Conservation (phyloP, 1,140 invertebrate genomes). For the Asbolus verrucosus region DNA sequence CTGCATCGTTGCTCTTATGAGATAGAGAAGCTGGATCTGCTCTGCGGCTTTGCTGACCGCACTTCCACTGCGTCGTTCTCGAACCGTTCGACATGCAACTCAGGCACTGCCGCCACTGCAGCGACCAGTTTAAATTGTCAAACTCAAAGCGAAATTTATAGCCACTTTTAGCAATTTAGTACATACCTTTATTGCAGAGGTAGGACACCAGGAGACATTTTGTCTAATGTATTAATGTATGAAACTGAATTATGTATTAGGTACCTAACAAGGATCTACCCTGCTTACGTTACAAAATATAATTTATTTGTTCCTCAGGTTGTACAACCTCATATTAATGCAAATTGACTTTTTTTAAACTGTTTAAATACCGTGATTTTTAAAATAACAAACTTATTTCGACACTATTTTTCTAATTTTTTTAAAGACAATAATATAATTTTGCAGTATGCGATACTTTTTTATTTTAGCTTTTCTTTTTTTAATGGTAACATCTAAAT, state of each 20-base stretch:
- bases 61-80: conserved; percentile 31
- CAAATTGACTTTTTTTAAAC: too few species aligned
- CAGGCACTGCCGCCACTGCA: conserved; percentile 4
- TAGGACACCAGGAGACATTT: conserved; percentile 19
- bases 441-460: too few species aligned
- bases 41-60: conserved; percentile 26
- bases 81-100: conserved; percentile 21
- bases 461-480: too few species aligned
- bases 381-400: too few species aligned
- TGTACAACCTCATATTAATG: too few species aligned
- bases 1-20: conserved; percentile 22
- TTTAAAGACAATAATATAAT: too few species aligned
- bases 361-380: too few species aligned
- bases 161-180: conserved; percentile 26
- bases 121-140: conserved; percentile 34
- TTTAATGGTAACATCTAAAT: too few species aligned
- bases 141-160: conserved; percentile 23
- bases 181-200: conserved; percentile 4
- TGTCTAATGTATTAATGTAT: background rate
- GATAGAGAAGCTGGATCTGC: conserved; percentile 28
- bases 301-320: too few species aligned
- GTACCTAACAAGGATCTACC: background rate
- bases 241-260: conserved; percentile 14
- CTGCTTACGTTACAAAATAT: too few species aligned
- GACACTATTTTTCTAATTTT: too few species aligned